These are phyloP conservation scores for Gasteruption jaculator DNA, from an alignment of 2,888 invertebrate genomes.

Conservation along the genomic window DNA sequence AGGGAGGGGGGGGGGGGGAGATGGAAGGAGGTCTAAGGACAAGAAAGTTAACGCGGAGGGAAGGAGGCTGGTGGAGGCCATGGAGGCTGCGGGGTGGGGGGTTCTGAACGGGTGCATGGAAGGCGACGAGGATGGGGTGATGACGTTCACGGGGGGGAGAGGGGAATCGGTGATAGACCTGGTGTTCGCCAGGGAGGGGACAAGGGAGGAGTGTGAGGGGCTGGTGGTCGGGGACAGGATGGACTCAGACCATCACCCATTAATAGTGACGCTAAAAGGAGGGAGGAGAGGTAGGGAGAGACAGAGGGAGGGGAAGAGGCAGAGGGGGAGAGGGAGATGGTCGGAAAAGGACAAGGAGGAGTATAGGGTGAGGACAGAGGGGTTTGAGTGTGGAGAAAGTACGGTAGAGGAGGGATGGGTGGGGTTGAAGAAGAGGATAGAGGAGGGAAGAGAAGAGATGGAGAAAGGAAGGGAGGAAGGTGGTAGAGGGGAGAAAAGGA, in stretches of 20 bases:
- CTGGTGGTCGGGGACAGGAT: background rate
- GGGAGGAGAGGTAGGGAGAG: too few relatives aligned
- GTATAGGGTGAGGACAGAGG: background rate
- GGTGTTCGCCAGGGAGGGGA: background rate
- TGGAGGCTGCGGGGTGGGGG: slow-evolving; percentile 1
- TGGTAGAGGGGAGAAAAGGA: slow-evolving; percentile 1
- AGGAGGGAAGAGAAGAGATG: background rate
- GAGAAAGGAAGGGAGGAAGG: background rate
- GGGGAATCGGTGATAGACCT: slow-evolving; percentile 8
- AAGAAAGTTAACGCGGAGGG: slow-evolving; percentile 7
- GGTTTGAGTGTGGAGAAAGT: background rate
- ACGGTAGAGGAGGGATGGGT: background rate
- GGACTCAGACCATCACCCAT: slow-evolving; percentile 9
- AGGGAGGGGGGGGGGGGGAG: background rate
- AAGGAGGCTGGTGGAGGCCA: background rate
- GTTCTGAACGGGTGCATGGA: slow-evolving; percentile 7
- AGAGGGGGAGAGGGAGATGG: background rate
- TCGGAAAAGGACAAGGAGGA: background rate
- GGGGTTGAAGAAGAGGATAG: background rate
- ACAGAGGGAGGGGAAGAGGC: background rate
- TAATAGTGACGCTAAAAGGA: too few relatives aligned
- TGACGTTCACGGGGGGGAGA: slow-evolving; percentile 1
- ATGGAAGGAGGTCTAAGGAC: slow-evolving; percentile 9
- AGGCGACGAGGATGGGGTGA: slow-evolving; percentile 7
- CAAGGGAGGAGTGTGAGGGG: slow-evolving; percentile 3